Evolutionary conservation across 2,797 vertebrate genomes (phyloP), one percentile per base, ranked within the genome.

Genomic region (Tachyglossus aculeatus): DNA sequence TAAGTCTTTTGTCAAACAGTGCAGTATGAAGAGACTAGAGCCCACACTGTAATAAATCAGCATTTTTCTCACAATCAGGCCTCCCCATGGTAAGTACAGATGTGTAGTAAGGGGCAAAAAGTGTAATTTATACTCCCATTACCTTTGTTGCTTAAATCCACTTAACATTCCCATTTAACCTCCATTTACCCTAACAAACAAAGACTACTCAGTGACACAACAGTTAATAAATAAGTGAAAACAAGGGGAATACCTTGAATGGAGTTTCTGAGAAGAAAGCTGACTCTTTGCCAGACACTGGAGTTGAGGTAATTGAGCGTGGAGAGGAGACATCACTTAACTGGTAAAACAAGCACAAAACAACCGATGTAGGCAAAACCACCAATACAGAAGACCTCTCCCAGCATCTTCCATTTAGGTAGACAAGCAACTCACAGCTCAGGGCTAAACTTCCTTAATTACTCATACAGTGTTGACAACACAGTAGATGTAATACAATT

Each of bases 291-390:
- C 92, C 92, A 40, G 96, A 95, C 53, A 92, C 77, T 24, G 95
- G 94, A 29, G 95, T 96, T 70, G 94, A 95, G 71, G 89, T 78
- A 66, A 95, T 92, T 64, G 93, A 93, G 41, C 88, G 90, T 22
- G 95, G 94, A 62, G 95, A 96, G 13, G 93, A 92, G n/a, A 93
- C 71, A 71, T 95, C 96, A 88, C 93, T 90, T 56, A 89, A 86
- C 96, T 97, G 71, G 43, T 86, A 90, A 81, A 83, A 27, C 74
- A 22, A 67, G 44, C 81, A 59, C 53, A n/a, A 38, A 19, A 6
- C 19, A n/a, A n/a, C n/a, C n/a, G n/a, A n/a, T n/a, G n/a, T n/a
- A n/a, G n/a, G 19, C 27, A 60, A 68, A 67, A 40, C 8, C 61
- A 56, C 15, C 3, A 25, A 47, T 74, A 55, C 71, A 51, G 33